Conservation (phyloP, 1,140 invertebrate species). For the Drosophila lacertosa region DNA sequence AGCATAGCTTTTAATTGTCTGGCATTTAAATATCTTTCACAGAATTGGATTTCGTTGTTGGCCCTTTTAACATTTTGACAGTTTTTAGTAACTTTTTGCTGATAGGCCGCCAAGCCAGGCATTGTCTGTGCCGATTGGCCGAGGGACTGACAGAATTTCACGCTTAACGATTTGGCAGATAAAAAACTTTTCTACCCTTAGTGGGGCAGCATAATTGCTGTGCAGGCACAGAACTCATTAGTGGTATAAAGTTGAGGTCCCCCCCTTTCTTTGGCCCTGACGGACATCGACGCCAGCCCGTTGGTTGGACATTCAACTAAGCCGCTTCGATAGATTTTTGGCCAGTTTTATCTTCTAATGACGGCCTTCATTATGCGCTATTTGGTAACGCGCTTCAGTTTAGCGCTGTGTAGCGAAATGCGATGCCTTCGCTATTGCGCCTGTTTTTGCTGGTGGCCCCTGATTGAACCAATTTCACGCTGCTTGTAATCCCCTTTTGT, state of each 20-base stretch:
- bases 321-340: conserved; percentile 66
- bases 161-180: conserved; percentile 65
- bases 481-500: conserved; percentile 18
- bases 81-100: conserved; percentile 62
- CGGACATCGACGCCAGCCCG: not conserved
- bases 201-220: conserved; percentile 67
- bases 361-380: conserved; percentile 73
- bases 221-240: conserved; percentile 70
- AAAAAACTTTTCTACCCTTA: conserved; percentile 54
- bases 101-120: conserved; percentile 25
- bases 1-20: conserved; percentile 48
- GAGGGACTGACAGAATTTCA: conserved; percentile 23
- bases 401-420: conserved; percentile 14
- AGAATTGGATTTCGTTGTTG: conserved; percentile 33
- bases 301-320: conserved; percentile 39
- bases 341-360: conserved; percentile 73
- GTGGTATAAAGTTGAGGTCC: conserved; percentile 41
- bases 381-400: conserved; percentile 50
- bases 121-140: conserved; percentile 38
- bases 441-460: conserved; percentile 5
- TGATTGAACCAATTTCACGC: conserved; percentile 32
- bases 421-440: not conserved
- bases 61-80: conserved; percentile 66
- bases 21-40: conserved; percentile 56
- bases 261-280: not conserved